Evolutionary conservation across 2,888 invertebrate genomes (phyloP).

Genomic region (Nebria salina): DNA sequence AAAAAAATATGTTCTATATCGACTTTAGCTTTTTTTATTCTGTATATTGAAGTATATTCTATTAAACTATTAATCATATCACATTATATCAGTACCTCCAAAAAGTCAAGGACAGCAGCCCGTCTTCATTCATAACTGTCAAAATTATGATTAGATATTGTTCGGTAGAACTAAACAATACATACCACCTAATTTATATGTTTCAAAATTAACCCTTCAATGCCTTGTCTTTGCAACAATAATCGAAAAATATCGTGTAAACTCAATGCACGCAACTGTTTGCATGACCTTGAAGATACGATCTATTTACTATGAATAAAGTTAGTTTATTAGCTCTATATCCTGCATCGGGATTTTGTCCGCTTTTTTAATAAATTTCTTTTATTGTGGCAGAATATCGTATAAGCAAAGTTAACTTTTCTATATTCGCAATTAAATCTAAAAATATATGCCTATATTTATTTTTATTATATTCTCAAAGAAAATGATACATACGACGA

Average conservation of each 20-base stretch:
- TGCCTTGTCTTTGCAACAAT: neutral
- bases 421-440: too few species aligned
- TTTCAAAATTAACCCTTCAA: neutral
- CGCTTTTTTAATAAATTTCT: neutral
- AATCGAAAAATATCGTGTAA: neutral
- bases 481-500: too few species aligned
- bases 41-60: neutral
- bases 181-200: neutral
- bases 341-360: neutral
- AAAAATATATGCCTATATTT: too few species aligned
- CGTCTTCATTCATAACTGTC: neutral
- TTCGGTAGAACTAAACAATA: neutral
- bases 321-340: neutral
- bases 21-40: too few species aligned
- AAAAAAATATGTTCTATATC: too few species aligned
- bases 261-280: neutral
- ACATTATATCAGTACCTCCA: neutral
- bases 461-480: too few species aligned
- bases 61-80: neutral
- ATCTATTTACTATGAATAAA: neutral
- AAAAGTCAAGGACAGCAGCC: neutral
- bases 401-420: too few species aligned
- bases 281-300: neutral
- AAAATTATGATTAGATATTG: neutral
- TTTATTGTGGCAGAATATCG: too few species aligned